A percentile compares a stretch with the other conserved stretches of the same genome.
Evolutionary conservation across 2,113 vertebrate species (phyloP).

Genomic region (Thunnus maccoyii): DNA sequence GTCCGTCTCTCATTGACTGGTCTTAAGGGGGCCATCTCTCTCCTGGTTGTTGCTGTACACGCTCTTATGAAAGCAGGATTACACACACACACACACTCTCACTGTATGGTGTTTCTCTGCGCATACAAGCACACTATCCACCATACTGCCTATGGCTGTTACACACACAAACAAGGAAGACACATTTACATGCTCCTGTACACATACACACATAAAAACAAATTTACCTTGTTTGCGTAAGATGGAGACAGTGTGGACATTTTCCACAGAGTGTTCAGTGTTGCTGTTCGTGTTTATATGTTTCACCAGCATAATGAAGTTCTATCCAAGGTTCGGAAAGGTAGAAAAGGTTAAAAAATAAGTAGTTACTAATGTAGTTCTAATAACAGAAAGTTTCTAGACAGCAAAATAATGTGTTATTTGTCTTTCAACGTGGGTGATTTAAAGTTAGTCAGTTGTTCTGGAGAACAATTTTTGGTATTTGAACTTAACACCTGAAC

Average conservation of each 20-base stretch:
- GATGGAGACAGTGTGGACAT: no score
- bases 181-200: not conserved
- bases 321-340: not conserved
- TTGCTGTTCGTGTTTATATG: no score
- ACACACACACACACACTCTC: conserved; percentile 1
- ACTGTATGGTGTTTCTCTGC: not conserved
- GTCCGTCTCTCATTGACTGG: conserved; percentile 81
- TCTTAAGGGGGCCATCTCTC: conserved; percentile 71
- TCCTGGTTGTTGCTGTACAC: conserved; percentile 48
- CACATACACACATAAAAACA: not conserved
- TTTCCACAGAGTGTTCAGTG: not conserved
- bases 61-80: conserved; percentile 20
- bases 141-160: not conserved
- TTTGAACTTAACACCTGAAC: no score
- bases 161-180: not conserved
- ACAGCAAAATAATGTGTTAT: no score
- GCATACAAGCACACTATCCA: not conserved
- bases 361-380: not conserved
- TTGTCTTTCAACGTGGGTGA: no score
- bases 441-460: no score
- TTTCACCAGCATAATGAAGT: not conserved
- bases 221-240: not conserved
- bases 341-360: not conserved
- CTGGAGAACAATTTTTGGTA: no score
- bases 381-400: not conserved